A percentile compares a stretch with the other conserved stretches of the same genome.
phyloP scores from a whole-genome alignment of 2,113 vertebrate genomes.

The Girardinichthys multiradiatus region DNA sequence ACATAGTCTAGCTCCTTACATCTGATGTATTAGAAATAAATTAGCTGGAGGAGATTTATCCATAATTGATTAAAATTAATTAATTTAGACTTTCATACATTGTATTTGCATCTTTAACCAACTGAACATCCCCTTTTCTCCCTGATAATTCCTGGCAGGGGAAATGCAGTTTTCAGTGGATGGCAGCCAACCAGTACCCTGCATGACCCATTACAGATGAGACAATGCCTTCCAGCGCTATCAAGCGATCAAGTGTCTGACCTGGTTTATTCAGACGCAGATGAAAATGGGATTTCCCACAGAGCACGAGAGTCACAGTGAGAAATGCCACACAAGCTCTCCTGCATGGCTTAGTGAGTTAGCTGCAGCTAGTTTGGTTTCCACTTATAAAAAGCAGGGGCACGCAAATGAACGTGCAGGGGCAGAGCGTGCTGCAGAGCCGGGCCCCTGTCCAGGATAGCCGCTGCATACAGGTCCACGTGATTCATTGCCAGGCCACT shows the following conservation, averaged over 20 bases:
- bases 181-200: conserved; percentile 23
- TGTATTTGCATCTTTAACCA: background rate
- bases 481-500: conserved; percentile 34
- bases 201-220: conserved; percentile 35
- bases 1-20: too few species aligned
- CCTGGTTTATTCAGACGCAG: conserved; percentile 62
- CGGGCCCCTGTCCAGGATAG: background rate
- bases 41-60: too few species aligned
- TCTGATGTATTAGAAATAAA: too few species aligned
- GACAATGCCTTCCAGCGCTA: conserved; percentile 33
- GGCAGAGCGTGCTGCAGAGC: conserved; percentile 9
- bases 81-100: background rate
- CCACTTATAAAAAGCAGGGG: conserved; percentile 47
- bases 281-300: conserved; percentile 62
- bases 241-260: conserved; percentile 56
- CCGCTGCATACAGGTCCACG: conserved; percentile 8
- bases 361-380: conserved; percentile 11
- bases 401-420: conserved; percentile 37
- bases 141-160: conserved; percentile 13
- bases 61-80: too few species aligned
- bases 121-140: background rate
- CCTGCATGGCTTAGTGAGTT: conserved; percentile 14
- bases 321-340: conserved; percentile 40
- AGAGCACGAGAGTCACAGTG: conserved; percentile 39
- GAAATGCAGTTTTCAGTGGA: conserved; percentile 19